Evolutionary conservation across 2,888 invertebrate species (phyloP).

Genomic region (Stomorhina lunata): DNA sequence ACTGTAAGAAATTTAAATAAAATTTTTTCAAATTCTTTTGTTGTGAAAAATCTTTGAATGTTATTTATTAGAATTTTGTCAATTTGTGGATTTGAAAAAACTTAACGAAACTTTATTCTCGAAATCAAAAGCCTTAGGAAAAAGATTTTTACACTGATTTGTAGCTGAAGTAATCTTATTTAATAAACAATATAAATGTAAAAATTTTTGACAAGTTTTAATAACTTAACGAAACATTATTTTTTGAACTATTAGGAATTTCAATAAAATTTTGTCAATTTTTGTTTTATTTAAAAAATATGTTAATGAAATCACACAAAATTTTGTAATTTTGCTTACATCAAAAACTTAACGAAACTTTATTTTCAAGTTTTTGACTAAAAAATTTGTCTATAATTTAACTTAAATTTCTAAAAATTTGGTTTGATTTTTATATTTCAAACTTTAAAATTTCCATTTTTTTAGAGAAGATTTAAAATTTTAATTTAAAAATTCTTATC

Average conservation of each 20-base stretch:
- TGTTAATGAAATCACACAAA: background rate
- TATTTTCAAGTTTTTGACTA: background rate
- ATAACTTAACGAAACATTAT: background rate
- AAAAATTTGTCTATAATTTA: background rate
- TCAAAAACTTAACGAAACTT: background rate
- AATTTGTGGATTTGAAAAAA: too few species aligned
- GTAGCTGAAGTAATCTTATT: too few species aligned
- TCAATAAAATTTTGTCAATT: background rate
- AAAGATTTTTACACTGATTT: too few species aligned
- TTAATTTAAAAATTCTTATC: conserved; percentile 17
- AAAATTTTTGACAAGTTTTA: background rate
- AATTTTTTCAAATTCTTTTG: background rate
- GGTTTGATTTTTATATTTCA: too few species aligned
- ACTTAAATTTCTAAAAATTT: too few species aligned
- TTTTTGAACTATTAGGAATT: background rate
- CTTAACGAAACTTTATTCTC: too few species aligned
- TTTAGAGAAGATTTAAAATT: too few species aligned
- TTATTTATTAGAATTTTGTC: too few species aligned
- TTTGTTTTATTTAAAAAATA: background rate
- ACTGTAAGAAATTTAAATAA: background rate
- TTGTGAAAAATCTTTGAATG: too few species aligned
- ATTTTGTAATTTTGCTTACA: background rate
- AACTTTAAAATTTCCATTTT: too few species aligned
- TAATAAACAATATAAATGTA: too few species aligned
- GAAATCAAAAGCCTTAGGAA: too few species aligned